phyloP scores from a whole-genome alignment of 2,888 invertebrate genomes.

The Cephus runcator region DNA sequence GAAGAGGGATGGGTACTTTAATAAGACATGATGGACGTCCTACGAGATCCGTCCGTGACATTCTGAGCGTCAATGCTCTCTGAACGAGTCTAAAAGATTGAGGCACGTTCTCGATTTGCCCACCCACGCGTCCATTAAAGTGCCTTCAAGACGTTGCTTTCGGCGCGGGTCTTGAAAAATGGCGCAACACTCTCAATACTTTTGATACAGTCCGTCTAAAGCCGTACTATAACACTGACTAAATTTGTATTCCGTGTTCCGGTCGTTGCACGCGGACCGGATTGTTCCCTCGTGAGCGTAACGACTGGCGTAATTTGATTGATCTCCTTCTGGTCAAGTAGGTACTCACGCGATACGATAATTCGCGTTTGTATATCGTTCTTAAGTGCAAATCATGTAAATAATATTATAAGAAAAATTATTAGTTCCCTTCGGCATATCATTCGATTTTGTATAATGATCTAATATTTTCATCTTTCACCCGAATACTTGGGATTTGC shows the following conservation, averaged over 20 bases:
- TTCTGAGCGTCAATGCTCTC: background rate
- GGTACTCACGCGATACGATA: background rate
- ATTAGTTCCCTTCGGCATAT: background rate
- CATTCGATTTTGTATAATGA: background rate
- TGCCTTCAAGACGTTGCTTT: slow-evolving; percentile 1
- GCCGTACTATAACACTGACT: background rate
- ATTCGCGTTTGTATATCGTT: background rate
- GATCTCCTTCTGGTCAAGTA: background rate
- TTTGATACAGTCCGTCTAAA: background rate
- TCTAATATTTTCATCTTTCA: background rate
- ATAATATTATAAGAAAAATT: background rate
- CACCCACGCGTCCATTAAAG: slow-evolving; percentile 3
- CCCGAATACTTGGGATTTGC: background rate
- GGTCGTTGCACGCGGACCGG: background rate
- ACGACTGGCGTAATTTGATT: background rate
- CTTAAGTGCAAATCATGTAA: background rate
- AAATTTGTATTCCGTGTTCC: background rate
- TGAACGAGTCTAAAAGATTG: background rate
- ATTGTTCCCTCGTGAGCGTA: background rate
- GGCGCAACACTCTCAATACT: background rate
- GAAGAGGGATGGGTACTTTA: slow-evolving; percentile 36
- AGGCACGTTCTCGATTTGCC: background rate
- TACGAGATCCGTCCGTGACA: background rate
- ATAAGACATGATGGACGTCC: slow-evolving; percentile 46
- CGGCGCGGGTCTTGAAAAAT: background rate